Conservation (phyloP, 2,797 vertebrate genomes). For the Pachyuromys duprasi region DNA sequence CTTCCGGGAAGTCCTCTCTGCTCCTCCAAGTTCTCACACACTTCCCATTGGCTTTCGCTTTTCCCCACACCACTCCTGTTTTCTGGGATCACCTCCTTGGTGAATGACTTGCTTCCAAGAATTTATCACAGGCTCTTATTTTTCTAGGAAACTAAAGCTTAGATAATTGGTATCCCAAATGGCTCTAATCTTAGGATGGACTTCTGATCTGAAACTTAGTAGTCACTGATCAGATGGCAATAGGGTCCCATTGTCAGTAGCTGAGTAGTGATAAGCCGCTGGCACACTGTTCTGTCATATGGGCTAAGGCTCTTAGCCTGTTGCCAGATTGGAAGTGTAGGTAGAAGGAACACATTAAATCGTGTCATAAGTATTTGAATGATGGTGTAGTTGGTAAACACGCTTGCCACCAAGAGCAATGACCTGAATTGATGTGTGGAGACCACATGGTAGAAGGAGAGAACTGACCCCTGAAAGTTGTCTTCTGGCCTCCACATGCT, state of each 20-base stretch:
- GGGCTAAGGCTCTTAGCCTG: not conserved
- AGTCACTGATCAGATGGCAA: not conserved
- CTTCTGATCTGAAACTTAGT: not conserved
- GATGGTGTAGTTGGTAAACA: not conserved
- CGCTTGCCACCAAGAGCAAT: not conserved
- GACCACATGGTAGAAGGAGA: not conserved
- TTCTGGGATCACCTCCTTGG: not conserved
- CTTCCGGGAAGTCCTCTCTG: not conserved
- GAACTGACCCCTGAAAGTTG: not conserved
- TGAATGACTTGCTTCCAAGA: not conserved
- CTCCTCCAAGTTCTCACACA: not conserved
- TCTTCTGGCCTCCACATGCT: not conserved
- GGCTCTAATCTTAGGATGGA: not conserved
- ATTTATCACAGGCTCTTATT: not conserved
- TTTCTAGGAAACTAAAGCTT: constrained; percentile 1
- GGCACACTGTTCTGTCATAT: not conserved
- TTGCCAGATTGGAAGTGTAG: not conserved
- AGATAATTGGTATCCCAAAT: not conserved
- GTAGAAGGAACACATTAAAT: not conserved
- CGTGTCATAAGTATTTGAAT: not conserved
- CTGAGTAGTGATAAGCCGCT: not conserved
- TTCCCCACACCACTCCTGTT: not conserved
- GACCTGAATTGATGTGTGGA: not conserved
- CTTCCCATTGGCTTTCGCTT: not conserved
- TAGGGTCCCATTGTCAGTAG: not conserved